phyloP scores from a whole-genome alignment of 2,797 vertebrate species.

The Oreonectes daqikongensis region DNA sequence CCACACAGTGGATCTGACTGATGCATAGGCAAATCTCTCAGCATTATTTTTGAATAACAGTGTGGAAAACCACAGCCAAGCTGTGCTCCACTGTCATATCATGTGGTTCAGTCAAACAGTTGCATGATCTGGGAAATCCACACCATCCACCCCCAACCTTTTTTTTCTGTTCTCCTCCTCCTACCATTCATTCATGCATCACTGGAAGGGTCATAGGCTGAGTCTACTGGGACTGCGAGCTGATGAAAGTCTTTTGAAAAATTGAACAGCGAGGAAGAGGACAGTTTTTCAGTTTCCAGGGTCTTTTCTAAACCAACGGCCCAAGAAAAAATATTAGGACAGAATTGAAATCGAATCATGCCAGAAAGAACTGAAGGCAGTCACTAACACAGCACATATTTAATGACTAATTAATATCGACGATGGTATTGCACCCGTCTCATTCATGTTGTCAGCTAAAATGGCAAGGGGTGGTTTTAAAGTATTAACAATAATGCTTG shows the following conservation, averaged over 20 bases:
- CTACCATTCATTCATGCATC: slow-evolving; percentile 42
- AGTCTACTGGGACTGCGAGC: slow-evolving; percentile 39
- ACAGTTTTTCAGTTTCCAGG: background rate
- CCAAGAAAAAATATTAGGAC: slow-evolving; percentile 11
- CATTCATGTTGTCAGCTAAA: slow-evolving; percentile 36
- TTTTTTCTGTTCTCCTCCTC: slow-evolving; percentile 6
- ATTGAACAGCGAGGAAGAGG: slow-evolving; percentile 15
- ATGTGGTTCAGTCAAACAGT: slow-evolving; percentile 36
- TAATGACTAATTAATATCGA: slow-evolving; percentile 36
- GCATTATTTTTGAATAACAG: background rate
- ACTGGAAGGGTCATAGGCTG: slow-evolving; percentile 44
- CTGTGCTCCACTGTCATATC: slow-evolving; percentile 13
- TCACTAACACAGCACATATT: background rate
- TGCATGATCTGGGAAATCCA: slow-evolving; percentile 28
- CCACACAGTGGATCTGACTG: background rate
- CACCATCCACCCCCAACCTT: background rate
- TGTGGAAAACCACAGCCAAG: background rate
- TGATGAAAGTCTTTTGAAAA: slow-evolving; percentile 44
- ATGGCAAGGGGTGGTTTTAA: slow-evolving; percentile 23
- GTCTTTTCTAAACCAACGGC: background rate
- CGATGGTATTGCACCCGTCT: background rate
- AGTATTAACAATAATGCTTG: slow-evolving; percentile 31
- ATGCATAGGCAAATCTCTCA: background rate
- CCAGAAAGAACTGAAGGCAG: background rate
- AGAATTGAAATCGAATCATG: background rate